Evolutionary conservation across 2,113 vertebrate genomes (phyloP), one percentile per base, ranked within the genome.

Genomic region (Erpornis zantholeuca): DNA sequence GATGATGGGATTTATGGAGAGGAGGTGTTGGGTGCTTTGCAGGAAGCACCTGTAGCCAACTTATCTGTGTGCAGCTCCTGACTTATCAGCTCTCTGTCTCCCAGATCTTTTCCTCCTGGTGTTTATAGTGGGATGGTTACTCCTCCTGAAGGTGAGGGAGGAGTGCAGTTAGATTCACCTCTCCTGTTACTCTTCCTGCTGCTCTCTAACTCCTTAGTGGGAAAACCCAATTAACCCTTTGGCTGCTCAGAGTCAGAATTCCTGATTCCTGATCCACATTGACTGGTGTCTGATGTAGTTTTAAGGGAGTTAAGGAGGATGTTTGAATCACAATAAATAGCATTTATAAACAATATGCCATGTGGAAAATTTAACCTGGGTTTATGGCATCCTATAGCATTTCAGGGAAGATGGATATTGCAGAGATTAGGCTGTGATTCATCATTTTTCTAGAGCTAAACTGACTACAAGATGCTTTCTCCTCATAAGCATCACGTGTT

Each of bases 51-150:
- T 92, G 96, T 44, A 92, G 90, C 54, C 73, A 35, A n/a, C 18
- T 88, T 82, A 57, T 93, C 68, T 91, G 35, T 50, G 53, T 15
- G 6, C 66, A 73, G 21, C 40, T 94, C 75, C 35, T 36, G 56
- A 9, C 33, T 96, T 89, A 64, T 63, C 90, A 93, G 28, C 77
- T 92, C 77, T 92, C 82, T 76, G 42, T 69, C 82, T 90, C 78
- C 1, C 12, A 80, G 38, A 71, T 44, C 6, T 57, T 68, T 80
- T 78, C 57, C 45, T 50, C 47, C 42, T 15, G 61, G 27, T 78
- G 31, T 96, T 97, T 83, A 20, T 36, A 63, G 27, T 3, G 45
- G 25, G 25, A 38, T 71, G 69, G 31, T 12, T 87, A 33, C 93
- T 90, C 13, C 56, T 94, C 40, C 76, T 73, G 73, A 78, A 91